Percentiles rank a stretch among this genome's conserved stretches.
Evolutionary conservation across 2,113 vertebrate species (phyloP).

Genomic region (Phalacrocorax aristotelis): DNA sequence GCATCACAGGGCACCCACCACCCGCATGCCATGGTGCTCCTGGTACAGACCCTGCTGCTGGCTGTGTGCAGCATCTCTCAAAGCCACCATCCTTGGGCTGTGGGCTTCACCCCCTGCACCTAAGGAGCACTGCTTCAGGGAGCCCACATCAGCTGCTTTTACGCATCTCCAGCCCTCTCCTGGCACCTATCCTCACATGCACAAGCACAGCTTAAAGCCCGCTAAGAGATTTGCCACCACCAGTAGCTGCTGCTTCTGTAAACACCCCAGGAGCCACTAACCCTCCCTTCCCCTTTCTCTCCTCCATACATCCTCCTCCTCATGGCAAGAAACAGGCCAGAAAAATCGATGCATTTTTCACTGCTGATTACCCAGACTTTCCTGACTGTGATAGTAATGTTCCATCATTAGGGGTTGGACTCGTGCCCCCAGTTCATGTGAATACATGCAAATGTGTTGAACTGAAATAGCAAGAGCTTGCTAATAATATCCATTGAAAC

Average conservation of each 20-base stretch:
- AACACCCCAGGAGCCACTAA: background rate
- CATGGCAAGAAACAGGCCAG: background rate
- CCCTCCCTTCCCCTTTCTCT: background rate
- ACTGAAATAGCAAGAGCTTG: conserved; percentile 39
- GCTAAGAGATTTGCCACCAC: background rate
- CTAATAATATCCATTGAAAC: conserved; percentile 39
- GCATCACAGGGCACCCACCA: rapidly evolving
- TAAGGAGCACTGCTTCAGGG: background rate
- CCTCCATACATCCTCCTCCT: background rate
- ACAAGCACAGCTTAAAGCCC: background rate
- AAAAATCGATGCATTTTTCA: background rate
- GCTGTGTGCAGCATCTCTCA: rapidly evolving
- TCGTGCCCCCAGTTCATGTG: background rate
- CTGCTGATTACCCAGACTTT: background rate
- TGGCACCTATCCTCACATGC: background rate
- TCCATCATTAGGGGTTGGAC: background rate
- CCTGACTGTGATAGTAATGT: background rate
- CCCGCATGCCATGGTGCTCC: background rate
- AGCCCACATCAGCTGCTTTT: background rate
- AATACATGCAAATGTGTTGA: conserved; percentile 52
- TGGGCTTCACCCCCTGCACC: background rate
- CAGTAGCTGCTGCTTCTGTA: background rate
- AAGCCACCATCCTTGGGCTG: background rate
- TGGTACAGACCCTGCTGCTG: background rate
- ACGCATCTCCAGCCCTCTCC: background rate